Percentiles rank a stretch among this genome's conserved stretches.
These are phyloP conservation scores for Taurulus bubalis DNA, from an alignment of 2,113 vertebrate species.

Conservation along the genomic window DNA sequence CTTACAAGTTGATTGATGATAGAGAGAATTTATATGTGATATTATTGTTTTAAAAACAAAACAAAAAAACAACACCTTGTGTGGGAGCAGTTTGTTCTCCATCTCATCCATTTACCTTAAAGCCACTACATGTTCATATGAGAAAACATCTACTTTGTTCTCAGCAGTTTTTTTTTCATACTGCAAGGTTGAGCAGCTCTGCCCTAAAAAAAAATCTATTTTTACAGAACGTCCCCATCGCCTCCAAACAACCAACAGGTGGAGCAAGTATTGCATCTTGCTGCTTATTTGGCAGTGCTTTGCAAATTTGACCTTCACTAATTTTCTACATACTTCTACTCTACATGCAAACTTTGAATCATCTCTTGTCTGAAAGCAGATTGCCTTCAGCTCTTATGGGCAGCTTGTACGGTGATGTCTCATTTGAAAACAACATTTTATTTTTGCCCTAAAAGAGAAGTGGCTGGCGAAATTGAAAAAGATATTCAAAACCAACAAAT, in stretches of 20 bases:
- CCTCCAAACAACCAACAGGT: conserved; percentile 68
- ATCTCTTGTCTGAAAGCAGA: conserved; percentile 1
- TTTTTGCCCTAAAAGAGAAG: background rate
- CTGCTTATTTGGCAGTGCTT: background rate
- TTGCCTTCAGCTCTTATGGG: conserved; percentile 1
- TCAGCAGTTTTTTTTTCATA: background rate
- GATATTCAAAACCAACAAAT: background rate
- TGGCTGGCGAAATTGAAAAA: background rate
- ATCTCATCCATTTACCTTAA: background rate
- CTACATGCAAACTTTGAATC: background rate
- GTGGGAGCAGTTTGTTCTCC: conserved; percentile 12
- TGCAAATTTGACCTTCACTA: conserved; percentile 3
- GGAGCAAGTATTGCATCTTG: conserved; percentile 60
- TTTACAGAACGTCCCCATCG: background rate
- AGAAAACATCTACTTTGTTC: conserved; percentile 4
- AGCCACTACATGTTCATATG: background rate
- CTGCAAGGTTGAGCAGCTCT: background rate
- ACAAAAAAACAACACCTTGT: conserved; percentile 37
- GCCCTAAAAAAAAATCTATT: background rate
- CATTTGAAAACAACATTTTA: background rate
- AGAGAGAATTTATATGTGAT: conserved; percentile 78
- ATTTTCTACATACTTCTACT: too few relatives aligned
- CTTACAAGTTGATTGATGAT: conserved; percentile 80
- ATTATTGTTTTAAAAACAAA: conserved; percentile 71
- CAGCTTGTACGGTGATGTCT: background rate